These are phyloP conservation scores for Magallana ariakensis DNA, from an alignment of 1,140 invertebrate species.

Conservation along the genomic window DNA sequence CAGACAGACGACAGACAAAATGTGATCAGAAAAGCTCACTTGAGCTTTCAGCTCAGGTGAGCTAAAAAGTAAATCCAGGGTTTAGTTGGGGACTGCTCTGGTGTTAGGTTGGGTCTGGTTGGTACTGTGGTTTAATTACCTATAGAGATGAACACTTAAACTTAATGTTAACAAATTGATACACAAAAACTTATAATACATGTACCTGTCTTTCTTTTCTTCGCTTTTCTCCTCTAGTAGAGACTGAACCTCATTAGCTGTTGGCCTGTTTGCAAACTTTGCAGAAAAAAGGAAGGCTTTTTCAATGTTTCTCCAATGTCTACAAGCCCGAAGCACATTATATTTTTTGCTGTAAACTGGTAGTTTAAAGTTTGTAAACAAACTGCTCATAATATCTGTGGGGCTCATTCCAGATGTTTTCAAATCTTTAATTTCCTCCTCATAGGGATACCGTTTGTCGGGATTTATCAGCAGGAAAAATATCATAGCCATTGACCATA, in stretches of 20 bases:
- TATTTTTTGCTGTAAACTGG: background rate
- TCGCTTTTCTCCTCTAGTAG: background rate
- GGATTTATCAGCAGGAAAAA: background rate
- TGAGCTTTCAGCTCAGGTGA: too few relatives aligned
- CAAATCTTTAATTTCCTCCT: background rate
- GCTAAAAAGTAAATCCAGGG: too few relatives aligned
- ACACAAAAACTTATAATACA: too few relatives aligned
- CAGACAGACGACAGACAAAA: too few relatives aligned
- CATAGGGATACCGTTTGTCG: background rate
- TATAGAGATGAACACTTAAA: too few relatives aligned
- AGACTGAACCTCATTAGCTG: background rate
- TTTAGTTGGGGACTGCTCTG: too few relatives aligned
- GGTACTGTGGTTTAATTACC: too few relatives aligned
- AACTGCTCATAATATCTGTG: background rate
- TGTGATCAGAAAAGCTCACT: too few relatives aligned
- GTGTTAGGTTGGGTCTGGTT: too few relatives aligned
- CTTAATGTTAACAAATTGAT: too few relatives aligned
- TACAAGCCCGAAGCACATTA: background rate
- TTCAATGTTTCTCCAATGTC: background rate
- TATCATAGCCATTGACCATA: background rate
- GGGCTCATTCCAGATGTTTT: background rate
- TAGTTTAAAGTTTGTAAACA: background rate
- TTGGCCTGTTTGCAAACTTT: background rate
- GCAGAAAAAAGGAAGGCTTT: background rate
- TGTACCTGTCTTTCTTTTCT: too few relatives aligned